A percentile compares a stretch with the other conserved stretches of the same genome.
These are phyloP conservation scores for Myotis findleyi DNA, from an alignment of 2,797 vertebrate species.

Conservation along the genomic window DNA sequence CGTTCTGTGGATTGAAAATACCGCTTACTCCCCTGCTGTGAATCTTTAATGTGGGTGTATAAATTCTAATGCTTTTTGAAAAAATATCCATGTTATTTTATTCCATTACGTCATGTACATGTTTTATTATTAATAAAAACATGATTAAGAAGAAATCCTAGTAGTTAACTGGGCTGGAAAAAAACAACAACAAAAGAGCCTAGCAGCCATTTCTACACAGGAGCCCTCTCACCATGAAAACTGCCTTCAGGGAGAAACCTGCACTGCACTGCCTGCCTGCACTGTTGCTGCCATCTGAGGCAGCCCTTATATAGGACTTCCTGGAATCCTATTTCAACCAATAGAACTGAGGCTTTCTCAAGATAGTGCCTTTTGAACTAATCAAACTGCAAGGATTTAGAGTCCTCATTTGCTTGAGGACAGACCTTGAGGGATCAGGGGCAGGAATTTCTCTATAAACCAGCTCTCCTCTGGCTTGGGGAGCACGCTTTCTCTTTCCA, in stretches of 20 bases:
- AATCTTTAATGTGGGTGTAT: not conserved
- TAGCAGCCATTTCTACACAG: not conserved
- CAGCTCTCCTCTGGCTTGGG: not conserved
- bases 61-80: constrained; percentile 33
- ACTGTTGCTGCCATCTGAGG: too few species aligned
- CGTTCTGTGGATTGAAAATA: constrained; percentile 13
- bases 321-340: not conserved
- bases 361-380: not conserved
- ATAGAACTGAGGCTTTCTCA: not conserved
- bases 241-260: not conserved
- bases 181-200: not conserved
- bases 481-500: not conserved
- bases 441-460: not conserved
- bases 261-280: not conserved
- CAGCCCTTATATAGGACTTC: not conserved
- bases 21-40: not conserved
- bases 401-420: not conserved
- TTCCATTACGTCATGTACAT: not conserved
- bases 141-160: not conserved
- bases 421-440: not conserved
- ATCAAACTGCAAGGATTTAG: not conserved
- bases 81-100: constrained; percentile 36
- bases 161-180: not conserved
- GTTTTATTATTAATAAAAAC: not conserved
- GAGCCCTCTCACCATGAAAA: not conserved